These are phyloP conservation scores for Drosophila quasianomalipes DNA, from an alignment of 2,888 invertebrate genomes.

Conservation along the genomic window DNA sequence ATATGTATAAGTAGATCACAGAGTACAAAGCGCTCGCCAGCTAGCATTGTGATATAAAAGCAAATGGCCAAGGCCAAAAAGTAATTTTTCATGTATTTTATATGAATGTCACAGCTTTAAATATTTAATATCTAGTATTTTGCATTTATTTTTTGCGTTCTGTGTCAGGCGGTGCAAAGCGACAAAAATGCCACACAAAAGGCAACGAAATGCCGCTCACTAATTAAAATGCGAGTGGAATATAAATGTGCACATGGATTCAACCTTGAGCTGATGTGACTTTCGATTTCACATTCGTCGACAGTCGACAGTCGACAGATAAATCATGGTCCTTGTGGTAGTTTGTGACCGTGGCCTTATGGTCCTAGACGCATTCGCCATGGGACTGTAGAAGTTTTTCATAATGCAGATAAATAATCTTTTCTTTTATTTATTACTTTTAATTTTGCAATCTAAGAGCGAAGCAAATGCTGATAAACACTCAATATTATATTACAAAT, in stretches of 20 bases:
- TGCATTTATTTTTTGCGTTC: background rate
- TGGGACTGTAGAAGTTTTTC: background rate
- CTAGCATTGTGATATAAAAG: background rate
- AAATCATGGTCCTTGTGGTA: constrained; percentile 45
- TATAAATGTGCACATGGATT: constrained; percentile 41
- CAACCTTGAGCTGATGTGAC: constrained; percentile 41
- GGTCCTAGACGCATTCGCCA: background rate
- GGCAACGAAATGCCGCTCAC: constrained; percentile 37
- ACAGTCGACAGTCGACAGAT: constrained; percentile 17
- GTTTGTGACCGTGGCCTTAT: background rate
- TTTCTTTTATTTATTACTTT: no score
- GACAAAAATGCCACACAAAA: constrained; percentile 24
- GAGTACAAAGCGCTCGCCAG: background rate
- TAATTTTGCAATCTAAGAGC: background rate
- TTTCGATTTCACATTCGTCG: constrained; percentile 5
- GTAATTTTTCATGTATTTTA: constrained; percentile 6
- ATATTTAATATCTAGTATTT: constrained; percentile 31
- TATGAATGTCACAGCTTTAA: constrained; percentile 20
- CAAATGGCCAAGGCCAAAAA: constrained; percentile 28
- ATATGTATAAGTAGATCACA: constrained; percentile 19
- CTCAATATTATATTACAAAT: background rate
- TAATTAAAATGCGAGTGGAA: constrained; percentile 67
- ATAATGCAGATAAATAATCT: background rate
- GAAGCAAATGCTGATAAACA: background rate
- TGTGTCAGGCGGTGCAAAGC: constrained; percentile 27